A percentile compares a stretch with the other conserved stretches of the same genome.
Evolutionary conservation across 2,113 vertebrate species (phyloP).

Genomic region (Lepidothrix coronata): DNA sequence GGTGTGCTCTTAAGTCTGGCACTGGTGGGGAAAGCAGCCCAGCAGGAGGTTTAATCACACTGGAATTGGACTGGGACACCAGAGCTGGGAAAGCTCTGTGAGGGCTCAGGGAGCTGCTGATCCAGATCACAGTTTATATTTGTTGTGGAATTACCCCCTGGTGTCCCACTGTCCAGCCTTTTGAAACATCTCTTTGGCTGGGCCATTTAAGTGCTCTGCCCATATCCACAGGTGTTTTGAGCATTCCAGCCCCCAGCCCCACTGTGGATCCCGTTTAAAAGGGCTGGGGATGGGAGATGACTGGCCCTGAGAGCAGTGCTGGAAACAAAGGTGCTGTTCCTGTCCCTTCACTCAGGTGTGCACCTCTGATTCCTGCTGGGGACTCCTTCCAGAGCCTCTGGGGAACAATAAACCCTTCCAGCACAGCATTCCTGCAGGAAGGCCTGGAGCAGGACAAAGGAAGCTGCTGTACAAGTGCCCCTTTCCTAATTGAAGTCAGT

Average conservation of each 20-base stretch:
- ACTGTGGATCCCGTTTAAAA: neutral
- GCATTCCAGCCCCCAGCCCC: neutral
- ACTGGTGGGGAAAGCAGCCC: neutral
- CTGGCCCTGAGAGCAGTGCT: neutral
- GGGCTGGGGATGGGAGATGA: neutral
- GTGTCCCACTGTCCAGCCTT: neutral
- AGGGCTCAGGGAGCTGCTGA: neutral
- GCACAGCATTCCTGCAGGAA: neutral
- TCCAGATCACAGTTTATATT: neutral
- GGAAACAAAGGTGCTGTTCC: neutral
- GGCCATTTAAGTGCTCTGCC: neutral
- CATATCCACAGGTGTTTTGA: rapidly evolving
- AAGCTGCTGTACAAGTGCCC: neutral
- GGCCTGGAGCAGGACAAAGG: neutral
- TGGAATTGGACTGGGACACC: rapidly evolving
- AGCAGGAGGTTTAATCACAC: neutral
- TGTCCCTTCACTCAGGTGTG: neutral
- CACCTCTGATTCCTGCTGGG: neutral
- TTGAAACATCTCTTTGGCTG: neutral
- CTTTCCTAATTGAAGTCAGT: neutral
- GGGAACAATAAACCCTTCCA: neutral
- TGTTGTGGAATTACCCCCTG: neutral
- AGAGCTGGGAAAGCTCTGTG: neutral
- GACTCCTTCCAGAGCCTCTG: neutral
- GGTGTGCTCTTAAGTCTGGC: neutral